Evolutionary conservation across 2,797 vertebrate genomes (phyloP).

Genomic region (Ceyx erithaca): DNA sequence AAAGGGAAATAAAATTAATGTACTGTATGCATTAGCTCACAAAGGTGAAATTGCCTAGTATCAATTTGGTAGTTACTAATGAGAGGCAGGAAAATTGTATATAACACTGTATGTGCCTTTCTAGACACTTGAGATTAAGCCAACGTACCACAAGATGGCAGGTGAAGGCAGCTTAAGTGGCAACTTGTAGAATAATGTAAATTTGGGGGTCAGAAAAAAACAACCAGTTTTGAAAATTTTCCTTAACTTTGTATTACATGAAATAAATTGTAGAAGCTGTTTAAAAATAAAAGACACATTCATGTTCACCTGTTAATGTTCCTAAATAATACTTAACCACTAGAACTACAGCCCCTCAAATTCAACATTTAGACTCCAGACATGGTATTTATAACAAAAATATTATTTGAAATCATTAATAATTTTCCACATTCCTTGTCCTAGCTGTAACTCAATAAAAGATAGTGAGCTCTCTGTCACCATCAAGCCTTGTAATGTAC

Average conservation of each 20-base stretch:
- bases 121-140: slow-evolving; percentile 51
- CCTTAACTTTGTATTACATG: neutral
- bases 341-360: neutral
- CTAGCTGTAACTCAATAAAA: neutral
- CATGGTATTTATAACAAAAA: neutral
- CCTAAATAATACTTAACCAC: neutral
- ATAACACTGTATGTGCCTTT: neutral
- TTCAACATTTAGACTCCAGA: neutral
- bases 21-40: neutral
- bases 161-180: slow-evolving; percentile 47
- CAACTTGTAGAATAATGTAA: neutral
- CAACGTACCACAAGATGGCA: slow-evolving; percentile 72
- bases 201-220: neutral
- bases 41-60: neutral
- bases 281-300: neutral
- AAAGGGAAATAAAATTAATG: neutral
- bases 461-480: neutral
- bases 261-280: neutral
- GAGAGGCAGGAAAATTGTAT: neutral
- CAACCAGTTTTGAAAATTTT: neutral
- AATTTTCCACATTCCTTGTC: neutral
- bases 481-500: neutral
- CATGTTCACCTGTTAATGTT: neutral
- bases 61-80: neutral
- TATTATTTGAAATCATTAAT: neutral